Evolutionary conservation across 2,888 invertebrate species (phyloP).

Genomic region (Agelastica alni): DNA sequence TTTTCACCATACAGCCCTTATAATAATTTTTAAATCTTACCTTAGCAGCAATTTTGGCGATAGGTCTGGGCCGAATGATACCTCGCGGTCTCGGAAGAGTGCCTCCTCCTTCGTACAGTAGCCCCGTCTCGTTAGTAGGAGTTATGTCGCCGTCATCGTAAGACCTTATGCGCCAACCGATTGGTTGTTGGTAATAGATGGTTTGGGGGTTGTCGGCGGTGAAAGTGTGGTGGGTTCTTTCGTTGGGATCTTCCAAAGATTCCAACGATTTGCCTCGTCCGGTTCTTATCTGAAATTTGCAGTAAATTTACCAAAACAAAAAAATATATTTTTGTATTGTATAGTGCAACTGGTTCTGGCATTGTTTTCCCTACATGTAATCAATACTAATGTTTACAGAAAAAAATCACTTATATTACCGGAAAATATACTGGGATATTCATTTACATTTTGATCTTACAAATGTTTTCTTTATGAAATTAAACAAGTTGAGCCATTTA

Average conservation of each 20-base stretch:
- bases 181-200: conserved; percentile 58
- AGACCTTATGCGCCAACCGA: conserved; percentile 62
- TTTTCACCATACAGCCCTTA: too few species aligned
- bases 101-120: conserved; percentile 71
- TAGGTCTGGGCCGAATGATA: conserved; percentile 77
- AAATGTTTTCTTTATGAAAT: too few species aligned
- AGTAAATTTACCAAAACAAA: too few species aligned
- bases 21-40: too few species aligned
- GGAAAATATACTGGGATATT: too few species aligned
- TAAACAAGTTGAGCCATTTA: too few species aligned
- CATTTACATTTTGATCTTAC: too few species aligned
- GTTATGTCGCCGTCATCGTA: conserved; percentile 92
- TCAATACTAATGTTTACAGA: too few species aligned
- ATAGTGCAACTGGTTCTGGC: too few species aligned
- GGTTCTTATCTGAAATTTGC: conserved; percentile 69
- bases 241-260: conserved; percentile 79
- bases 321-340: too few species aligned
- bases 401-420: too few species aligned
- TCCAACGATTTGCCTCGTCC: conserved; percentile 85
- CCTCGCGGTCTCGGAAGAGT: conserved; percentile 86
- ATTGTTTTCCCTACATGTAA: too few species aligned
- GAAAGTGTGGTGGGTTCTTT: conserved; percentile 66
- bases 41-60: conserved; percentile 74
- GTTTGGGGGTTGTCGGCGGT: conserved; percentile 64
- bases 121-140: conserved; percentile 75